Evolutionary conservation across 2,113 vertebrate genomes (phyloP).

Genomic region (Tychaedon coryphoeus): DNA sequence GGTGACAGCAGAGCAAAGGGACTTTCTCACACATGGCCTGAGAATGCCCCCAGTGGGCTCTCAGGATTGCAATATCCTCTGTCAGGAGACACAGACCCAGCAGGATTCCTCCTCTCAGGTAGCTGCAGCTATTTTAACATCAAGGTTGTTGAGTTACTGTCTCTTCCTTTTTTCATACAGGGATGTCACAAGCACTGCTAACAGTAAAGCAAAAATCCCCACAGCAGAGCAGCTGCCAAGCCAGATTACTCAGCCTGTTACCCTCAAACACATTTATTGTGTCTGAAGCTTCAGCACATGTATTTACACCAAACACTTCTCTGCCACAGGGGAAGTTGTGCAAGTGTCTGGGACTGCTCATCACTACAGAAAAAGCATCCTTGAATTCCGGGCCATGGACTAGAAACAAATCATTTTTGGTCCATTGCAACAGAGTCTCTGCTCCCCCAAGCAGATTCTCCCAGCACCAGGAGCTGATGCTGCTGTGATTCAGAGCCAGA

Average conservation of each 20-base stretch:
- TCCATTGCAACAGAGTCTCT: not conserved
- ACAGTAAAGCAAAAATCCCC: constrained; percentile 43
- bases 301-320: constrained; percentile 8
- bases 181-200: constrained; percentile 28
- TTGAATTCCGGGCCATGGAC: not conserved
- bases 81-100: not conserved
- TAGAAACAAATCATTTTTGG: not conserved
- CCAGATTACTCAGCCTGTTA: constrained; percentile 49
- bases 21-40: not conserved
- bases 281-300: not conserved
- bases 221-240: constrained; percentile 29
- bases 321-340: constrained; percentile 27
- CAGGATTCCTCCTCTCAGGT: not conserved
- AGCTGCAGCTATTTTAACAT: not conserved
- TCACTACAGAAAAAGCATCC: not conserved
- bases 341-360: not conserved
- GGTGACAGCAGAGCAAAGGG: not conserved
- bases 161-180: constrained; percentile 17
- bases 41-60: rapidly evolving
- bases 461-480: not conserved
- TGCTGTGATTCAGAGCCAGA: not conserved
- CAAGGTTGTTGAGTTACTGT: not conserved
- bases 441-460: not conserved
- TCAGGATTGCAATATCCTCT: not conserved
- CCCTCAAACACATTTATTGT: constrained; percentile 5